phyloP scores from a whole-genome alignment of 2,113 vertebrate species.

The Cephalophus harveyi region DNA sequence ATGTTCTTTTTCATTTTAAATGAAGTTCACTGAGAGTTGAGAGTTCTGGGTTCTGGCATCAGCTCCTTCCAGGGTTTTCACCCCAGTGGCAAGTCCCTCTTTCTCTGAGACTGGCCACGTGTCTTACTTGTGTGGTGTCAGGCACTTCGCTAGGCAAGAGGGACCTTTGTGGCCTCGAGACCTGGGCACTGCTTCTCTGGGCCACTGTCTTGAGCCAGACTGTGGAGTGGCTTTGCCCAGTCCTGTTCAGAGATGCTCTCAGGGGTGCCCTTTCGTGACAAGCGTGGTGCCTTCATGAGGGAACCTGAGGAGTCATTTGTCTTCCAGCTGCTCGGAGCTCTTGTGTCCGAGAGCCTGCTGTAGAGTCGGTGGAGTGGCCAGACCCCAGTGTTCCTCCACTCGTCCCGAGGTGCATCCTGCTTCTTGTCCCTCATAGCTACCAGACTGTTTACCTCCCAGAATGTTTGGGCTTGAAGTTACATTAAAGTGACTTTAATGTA shows the following conservation, averaged over 20 bases:
- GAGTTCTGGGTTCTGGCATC: not conserved
- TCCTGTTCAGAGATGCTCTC: not conserved
- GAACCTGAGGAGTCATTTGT: not conserved
- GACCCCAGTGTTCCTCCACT: not conserved
- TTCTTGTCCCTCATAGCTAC: not conserved
- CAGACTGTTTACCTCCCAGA: not conserved
- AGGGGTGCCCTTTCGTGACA: accelerated
- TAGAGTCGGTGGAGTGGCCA: not conserved
- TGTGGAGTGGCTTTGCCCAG: not conserved
- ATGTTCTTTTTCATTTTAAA: not conserved
- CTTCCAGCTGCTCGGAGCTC: not conserved
- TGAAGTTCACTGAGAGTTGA: not conserved
- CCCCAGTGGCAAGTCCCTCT: not conserved
- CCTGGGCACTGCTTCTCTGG: not conserved
- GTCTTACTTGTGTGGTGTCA: not conserved
- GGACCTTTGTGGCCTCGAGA: not conserved
- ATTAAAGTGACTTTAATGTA: not conserved
- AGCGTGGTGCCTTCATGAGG: accelerated
- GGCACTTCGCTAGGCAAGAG: not conserved
- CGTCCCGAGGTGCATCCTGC: accelerated
- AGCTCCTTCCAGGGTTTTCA: not conserved
- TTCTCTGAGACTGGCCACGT: not conserved
- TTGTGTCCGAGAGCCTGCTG: not conserved
- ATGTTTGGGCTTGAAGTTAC: no score
- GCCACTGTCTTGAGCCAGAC: not conserved